Conservation (phyloP, 2,888 invertebrate genomes). For the Drosophila antonietae region DNA sequence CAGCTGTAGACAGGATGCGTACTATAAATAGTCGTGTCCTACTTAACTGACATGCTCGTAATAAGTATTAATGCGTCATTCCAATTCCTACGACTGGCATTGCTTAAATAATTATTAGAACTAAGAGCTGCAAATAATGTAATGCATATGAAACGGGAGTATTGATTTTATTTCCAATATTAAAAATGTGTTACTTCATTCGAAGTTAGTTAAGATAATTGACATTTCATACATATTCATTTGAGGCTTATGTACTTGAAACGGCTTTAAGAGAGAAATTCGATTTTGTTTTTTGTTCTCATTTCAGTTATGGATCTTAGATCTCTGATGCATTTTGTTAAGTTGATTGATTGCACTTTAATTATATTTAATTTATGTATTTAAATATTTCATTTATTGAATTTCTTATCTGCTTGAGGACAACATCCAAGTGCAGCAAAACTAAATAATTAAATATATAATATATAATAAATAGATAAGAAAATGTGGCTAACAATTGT, state of each 20-base stretch:
- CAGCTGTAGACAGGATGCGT: not conserved
- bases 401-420: not conserved
- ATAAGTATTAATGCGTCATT: slow-evolving; percentile 19
- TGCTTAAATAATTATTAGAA: too few species aligned
- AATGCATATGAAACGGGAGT: not conserved
- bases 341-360: not conserved
- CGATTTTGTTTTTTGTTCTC: too few species aligned
- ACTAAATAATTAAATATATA: too few species aligned
- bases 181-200: not conserved
- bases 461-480: too few species aligned
- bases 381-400: not conserved
- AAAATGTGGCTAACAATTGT: too few species aligned
- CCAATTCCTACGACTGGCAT: not conserved
- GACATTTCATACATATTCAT: not conserved
- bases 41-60: slow-evolving; percentile 1
- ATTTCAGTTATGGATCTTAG: too few species aligned
- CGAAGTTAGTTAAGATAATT: not conserved
- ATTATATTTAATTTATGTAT: too few species aligned
- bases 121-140: not conserved
- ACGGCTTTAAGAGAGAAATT: too few species aligned
- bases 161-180: not conserved
- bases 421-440: not conserved
- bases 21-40: slow-evolving; percentile 3
- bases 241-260: not conserved
- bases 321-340: too few species aligned